Base-by-base conservation (phyloP, 2,888 invertebrate genomes). In the Pristionchus mayeri region DNA sequence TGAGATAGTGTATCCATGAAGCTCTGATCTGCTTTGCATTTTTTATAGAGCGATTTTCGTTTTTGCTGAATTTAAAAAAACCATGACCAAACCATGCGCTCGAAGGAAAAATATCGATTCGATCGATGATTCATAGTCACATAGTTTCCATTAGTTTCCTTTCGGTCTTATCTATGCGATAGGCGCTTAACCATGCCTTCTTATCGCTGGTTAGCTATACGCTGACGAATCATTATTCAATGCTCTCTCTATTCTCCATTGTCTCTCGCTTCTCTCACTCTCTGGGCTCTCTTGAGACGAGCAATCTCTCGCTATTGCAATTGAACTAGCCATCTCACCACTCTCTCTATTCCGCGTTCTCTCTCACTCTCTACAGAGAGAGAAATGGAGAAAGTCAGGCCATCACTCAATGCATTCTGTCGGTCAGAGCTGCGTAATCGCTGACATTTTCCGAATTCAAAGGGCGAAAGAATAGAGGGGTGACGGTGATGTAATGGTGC, bases 161-260 rank as follows among this genome's bases (percentile, higher is more conserved):
- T 2, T n/a, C n/a, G n/a, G n/a, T 67, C 37, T 67, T 37, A 37
- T 37, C 37, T 67, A 67, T 67, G 21, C 37, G 67, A 13, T 37
- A 37, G 37, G 37, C 34, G 37, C 67, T 21, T 67, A 67, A 67
- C 67, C 40, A 67, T 67, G 67, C 67, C 37, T n/a, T n/a, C 37
- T 67, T 67, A 67, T 67, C 6, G 37, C 67, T n/a, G 37, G 67
- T 37, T 67, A 67, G 67, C 21, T 37, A 67, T 67, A 37, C 37
- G 67, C 4, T 67, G 67, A 67, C 67, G 18, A 67, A 67, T 18
- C n/a, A 30, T 6, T 7, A 6, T 2, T 21, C 0, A 18, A 16
- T 4, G n/a, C 67, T 67, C 67, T 40, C 67, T 67, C 40, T 6
- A 67, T 37, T 30, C 37, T 40, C 37, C 67, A 3, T 21, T 67